Base-by-base conservation (phyloP, 30 jellyfish, hydroid and myxozoan species). In the Catostylus mosaicus region DNA sequence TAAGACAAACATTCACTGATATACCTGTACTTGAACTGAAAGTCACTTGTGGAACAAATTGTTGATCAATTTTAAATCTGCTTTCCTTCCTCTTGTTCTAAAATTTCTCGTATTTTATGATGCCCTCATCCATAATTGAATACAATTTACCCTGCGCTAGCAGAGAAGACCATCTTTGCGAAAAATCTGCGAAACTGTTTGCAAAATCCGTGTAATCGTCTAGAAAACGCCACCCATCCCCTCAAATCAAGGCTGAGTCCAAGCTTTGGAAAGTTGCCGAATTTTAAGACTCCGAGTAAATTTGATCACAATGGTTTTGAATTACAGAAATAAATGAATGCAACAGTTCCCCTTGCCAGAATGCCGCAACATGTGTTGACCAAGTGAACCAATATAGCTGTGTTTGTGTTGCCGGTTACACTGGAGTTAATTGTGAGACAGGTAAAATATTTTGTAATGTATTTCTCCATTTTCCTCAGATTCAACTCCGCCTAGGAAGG, bases 341-440 rank as follows among this genome's bases (percentile, higher is more conserved):
- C 38, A n/a, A 34, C 31, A 75, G 87, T 22, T 10, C 60, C 10
- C 87, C 87, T 24, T 75, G 87, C 61, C 75, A 51, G 66, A 52
- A 75, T 37, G 77, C 64, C 33, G 87, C 65, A 54, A 75, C 87
- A 29, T 75, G 87, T 32, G 36, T 20, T 60, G 73, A 75, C 56
- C 62, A 61, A 5, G 43, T 57, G 29, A 57, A 56, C 35, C 3
- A n/a, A 50, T 75, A 51, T 43, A 56, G 22, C 19, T 75, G 87
- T 64, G 18, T 26, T 3, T 75, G 87, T 75, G 67, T 56, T 27
- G 75, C 87, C 14, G 67, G 74, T 12, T 56, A 24, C 76, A 75
- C 24, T 20, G 87, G 87, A 27, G 33, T 47, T 3, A 31, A 23
- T 75, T 75, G 77, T 2, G 67, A 59, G 14, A 56, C 26, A 24